Conservation (phyloP, 2,113 vertebrate species). For the Agapornis roseicollis region DNA sequence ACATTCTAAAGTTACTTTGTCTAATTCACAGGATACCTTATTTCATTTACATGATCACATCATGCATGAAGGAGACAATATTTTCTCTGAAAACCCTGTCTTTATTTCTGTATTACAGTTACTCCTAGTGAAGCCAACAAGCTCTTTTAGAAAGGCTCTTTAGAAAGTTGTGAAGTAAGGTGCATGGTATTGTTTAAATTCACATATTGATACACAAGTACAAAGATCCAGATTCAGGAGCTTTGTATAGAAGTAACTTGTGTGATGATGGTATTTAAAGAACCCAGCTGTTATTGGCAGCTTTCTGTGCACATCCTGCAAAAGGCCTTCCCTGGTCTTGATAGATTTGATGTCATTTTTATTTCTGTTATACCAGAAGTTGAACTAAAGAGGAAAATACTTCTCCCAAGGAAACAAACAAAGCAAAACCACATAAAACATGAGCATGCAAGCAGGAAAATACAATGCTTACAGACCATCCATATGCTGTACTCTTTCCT, state of each 20-base stretch:
- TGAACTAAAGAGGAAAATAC: background rate
- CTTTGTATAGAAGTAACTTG: background rate
- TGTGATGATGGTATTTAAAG: background rate
- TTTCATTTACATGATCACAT: rapidly evolving
- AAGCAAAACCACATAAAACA: background rate
- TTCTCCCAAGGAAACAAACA: background rate
- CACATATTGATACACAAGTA: background rate
- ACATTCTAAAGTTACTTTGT: background rate
- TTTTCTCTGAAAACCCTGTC: background rate
- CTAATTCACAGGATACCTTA: background rate
- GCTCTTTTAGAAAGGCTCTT: background rate
- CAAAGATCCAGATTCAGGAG: background rate
- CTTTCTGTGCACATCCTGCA: background rate
- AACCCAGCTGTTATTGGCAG: background rate
- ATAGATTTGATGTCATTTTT: background rate
- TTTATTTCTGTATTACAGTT: background rate
- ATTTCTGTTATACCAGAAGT: background rate
- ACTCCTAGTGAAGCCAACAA: background rate
- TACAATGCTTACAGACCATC: background rate
- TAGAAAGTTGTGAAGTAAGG: background rate
- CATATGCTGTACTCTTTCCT: background rate
- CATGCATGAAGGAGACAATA: rapidly evolving
- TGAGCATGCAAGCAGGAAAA: background rate
- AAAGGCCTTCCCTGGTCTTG: background rate
- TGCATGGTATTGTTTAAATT: background rate